Evolutionary conservation across 2,888 invertebrate genomes (phyloP), one percentile per base, ranked within the genome.

Genomic region (Cephus runcator): DNA sequence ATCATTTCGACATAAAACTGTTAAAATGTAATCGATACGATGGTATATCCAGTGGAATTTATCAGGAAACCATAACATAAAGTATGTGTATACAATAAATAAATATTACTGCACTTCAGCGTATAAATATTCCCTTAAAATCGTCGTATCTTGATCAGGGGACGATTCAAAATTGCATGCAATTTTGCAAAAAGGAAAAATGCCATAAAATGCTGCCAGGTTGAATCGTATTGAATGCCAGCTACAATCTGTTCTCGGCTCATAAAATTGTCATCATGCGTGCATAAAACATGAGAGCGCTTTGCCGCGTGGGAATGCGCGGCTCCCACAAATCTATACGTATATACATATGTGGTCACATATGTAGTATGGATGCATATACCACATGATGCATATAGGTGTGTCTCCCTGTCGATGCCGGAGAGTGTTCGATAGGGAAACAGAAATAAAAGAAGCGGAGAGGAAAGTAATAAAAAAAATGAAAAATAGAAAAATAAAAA

Each of bases 251-350:
- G 88, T 86, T 82, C 81, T 84, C 83, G 83, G 79, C 85, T 88
- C 87, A 84, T 88, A 87, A 90, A 88, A 89, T 88, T 87, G 88
- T 88, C 87, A 88, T 87, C 84, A 86, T 80, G 83, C 84, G 88
- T 89, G 88, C 88, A 90, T 90, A 89, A 89, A 90, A 89, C 88
- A 89, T 89, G 89, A 89, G 85, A 79, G 83, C 81, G 81, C 81
- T 84, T 82, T 82, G 81, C 79, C 82, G 82, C 85, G 83, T 84
- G 83, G 84, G 85, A 85, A 86, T 85, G 84, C 85, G 71, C 69
- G 81, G 79, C 81, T 82, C 79, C 84, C 85, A 84, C 86, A 85
- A 85, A 87, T 88, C 86, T 85, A 83, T 85, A 85, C 83, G 34
- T 75, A 69, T 31, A 35, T 15, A 1, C 69, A 30, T 36, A 85